Percentiles rank a stretch among this genome's conserved stretches.
Evolutionary conservation across 2,797 vertebrate species (phyloP).

Genomic region (Urocyon cinereoargenteus): DNA sequence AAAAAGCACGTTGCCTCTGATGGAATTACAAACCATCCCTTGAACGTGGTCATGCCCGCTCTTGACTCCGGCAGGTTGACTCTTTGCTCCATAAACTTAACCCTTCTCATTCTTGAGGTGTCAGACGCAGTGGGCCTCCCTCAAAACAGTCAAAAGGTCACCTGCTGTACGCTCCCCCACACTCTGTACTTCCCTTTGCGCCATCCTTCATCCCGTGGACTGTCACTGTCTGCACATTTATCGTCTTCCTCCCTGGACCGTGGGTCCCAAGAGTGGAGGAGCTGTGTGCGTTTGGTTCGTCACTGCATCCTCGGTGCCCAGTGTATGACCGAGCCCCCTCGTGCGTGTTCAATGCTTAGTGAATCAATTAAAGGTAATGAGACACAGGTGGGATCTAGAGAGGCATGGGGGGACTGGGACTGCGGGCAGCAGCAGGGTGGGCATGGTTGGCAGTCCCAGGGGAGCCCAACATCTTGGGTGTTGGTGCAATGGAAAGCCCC

Average conservation of each 20-base stretch:
- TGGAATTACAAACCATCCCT: background rate
- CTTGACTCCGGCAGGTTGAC: background rate
- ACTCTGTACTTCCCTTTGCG: too few species aligned
- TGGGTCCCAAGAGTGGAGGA: background rate
- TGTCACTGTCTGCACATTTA: background rate
- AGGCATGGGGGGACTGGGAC: background rate
- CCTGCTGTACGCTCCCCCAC: background rate
- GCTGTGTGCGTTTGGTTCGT: background rate
- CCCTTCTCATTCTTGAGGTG: background rate
- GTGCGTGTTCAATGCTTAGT: background rate
- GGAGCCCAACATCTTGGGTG: background rate
- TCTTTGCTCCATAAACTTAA: background rate
- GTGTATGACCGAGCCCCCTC: background rate
- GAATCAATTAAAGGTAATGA: background rate
- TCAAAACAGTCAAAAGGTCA: background rate
- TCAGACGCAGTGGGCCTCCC: background rate
- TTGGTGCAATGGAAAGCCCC: background rate
- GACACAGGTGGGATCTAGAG: background rate
- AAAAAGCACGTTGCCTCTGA: background rate
- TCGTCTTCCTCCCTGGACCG: background rate
- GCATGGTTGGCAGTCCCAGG: too few species aligned
- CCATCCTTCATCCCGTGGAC: fast-evolving
- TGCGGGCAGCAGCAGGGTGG: background rate
- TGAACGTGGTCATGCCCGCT: background rate
- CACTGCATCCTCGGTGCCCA: background rate